phyloP scores from a whole-genome alignment of 2,113 vertebrate genomes.

The Pithys albifrons region DNA sequence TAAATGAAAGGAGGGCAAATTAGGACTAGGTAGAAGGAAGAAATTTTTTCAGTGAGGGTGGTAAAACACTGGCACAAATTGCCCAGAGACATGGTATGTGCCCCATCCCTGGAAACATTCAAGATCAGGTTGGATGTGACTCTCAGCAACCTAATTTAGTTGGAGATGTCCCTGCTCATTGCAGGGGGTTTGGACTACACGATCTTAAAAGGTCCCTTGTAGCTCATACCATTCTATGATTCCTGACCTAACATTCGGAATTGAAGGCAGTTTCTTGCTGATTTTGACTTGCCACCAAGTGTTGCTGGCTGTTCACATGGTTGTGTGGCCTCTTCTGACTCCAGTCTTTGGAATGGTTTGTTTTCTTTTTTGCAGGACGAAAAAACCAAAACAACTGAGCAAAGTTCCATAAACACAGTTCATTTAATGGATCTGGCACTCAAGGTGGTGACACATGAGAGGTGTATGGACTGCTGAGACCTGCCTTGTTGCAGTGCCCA shows the following conservation, averaged over 20 bases:
- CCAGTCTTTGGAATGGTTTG: not conserved
- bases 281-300: not conserved
- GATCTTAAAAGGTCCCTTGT: not conserved
- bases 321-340: not conserved
- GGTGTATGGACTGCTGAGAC: accelerated
- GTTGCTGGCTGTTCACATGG: not conserved
- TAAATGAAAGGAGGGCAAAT: too few species aligned
- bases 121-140: too few species aligned
- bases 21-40: too few species aligned
- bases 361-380: not conserved
- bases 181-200: too few species aligned
- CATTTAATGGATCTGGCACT: not conserved
- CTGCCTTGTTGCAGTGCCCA: not conserved
- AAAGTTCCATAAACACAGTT: accelerated
- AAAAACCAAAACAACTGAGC: too few species aligned
- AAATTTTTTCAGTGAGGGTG: too few species aligned
- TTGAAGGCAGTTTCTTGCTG: not conserved
- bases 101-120: too few species aligned
- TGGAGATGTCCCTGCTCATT: too few species aligned
- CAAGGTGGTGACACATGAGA: not conserved
- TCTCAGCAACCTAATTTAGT: too few species aligned
- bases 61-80: too few species aligned
- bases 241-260: not conserved
- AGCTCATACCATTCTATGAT: not conserved
- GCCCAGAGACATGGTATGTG: too few species aligned